Conservation (phyloP, 2,888 invertebrate species). For the Andrena flavipes region DNA sequence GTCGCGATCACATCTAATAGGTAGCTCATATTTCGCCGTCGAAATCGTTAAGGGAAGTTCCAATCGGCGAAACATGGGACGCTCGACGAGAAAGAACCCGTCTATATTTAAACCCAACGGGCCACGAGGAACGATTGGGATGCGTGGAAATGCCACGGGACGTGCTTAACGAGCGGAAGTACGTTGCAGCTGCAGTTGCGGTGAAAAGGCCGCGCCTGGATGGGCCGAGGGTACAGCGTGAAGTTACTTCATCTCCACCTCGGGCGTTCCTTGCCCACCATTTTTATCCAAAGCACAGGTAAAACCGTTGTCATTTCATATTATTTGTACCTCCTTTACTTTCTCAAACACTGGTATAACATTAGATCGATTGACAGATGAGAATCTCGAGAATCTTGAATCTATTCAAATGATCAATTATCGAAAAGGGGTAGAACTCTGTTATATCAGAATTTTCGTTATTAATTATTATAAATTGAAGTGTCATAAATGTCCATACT, state of each 20-base stretch:
- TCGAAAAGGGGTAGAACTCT: too few relatives aligned
- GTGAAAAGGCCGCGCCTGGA: constrained; percentile 41
- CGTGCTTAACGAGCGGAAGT: constrained; percentile 77
- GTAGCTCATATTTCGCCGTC: constrained; percentile 25
- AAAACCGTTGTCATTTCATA: not conserved
- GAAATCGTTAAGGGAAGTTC: constrained; percentile 31
- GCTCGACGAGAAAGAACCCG: constrained; percentile 48
- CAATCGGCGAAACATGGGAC: constrained; percentile 46
- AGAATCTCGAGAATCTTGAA: not conserved
- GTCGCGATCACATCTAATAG: not conserved
- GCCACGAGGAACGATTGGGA: constrained; percentile 67
- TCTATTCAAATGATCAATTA: too few relatives aligned
- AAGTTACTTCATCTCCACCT: constrained; percentile 15
- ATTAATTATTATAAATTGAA: too few relatives aligned
- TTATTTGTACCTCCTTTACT: not conserved
- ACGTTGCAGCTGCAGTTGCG: constrained; percentile 71
- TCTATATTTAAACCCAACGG: constrained; percentile 72
- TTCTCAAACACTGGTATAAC: not conserved
- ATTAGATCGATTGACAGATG: not conserved
- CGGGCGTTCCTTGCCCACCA: not conserved
- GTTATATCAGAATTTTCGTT: not conserved
- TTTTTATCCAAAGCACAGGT: not conserved
- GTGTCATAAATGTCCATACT: too few relatives aligned
- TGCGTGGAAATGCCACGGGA: constrained; percentile 74
- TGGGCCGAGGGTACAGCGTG: not conserved